Evolutionary conservation across 1,140 invertebrate species (phyloP).

Genomic region (Dermatophagoides farinae): DNA sequence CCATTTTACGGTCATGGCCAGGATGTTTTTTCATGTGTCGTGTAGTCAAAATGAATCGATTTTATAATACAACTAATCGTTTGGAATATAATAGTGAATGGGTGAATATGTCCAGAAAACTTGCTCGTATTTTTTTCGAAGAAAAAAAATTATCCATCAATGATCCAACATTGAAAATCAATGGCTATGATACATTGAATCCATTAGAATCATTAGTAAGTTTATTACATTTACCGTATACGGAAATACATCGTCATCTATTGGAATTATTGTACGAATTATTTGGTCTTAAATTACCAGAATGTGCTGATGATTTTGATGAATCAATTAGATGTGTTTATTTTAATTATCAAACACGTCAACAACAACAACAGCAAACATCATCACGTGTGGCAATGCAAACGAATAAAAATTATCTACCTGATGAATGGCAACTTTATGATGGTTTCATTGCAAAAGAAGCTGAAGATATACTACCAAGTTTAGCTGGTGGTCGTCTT

Average conservation of each 20-base stretch:
- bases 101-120: background rate
- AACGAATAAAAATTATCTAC: slow-evolving; percentile 16
- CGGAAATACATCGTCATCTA: slow-evolving; percentile 69
- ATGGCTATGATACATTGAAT: slow-evolving; percentile 20
- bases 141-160: background rate
- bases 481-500: slow-evolving; percentile 43
- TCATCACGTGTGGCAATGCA: background rate
- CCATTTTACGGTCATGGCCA: slow-evolving; percentile 68
- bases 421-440: slow-evolving; percentile 61
- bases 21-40: slow-evolving; percentile 60
- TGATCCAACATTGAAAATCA: background rate
- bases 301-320: slow-evolving; percentile 74
- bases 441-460: slow-evolving; percentile 82
- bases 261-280: slow-evolving; percentile 75
- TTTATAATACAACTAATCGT: too few relatives aligned
- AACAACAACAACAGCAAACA: background rate
- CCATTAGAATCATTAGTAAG: slow-evolving; percentile 57
- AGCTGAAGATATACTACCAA: slow-evolving; percentile 55
- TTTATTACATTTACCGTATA: slow-evolving; percentile 61
- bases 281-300: slow-evolving; percentile 55
- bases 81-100: background rate
- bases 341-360: background rate
- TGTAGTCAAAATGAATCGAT: background rate
- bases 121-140: background rate
- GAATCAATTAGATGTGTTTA: slow-evolving; percentile 38